A percentile compares a stretch with the other conserved stretches of the same genome.
Evolutionary conservation across 2,113 vertebrate species (phyloP).

Genomic region (Ctenodactylus gundi): DNA sequence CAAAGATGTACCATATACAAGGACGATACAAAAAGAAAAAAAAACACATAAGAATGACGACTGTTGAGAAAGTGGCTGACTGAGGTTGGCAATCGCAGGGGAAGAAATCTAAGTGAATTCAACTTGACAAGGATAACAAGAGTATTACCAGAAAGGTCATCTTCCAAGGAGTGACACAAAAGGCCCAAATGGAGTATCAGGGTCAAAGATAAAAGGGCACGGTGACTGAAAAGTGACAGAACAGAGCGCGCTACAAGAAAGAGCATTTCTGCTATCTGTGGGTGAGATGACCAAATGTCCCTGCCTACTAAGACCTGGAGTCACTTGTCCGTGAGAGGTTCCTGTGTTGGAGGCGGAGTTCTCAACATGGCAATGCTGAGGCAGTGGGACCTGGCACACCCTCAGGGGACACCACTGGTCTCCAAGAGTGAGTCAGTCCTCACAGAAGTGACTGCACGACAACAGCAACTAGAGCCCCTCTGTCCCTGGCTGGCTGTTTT

Average conservation of each 20-base stretch:
- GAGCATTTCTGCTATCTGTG: background rate
- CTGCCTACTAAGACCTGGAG: background rate
- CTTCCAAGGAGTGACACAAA: background rate
- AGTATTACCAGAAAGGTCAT: background rate
- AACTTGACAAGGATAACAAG: background rate
- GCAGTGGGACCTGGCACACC: background rate
- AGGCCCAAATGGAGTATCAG: background rate
- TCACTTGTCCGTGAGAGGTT: background rate
- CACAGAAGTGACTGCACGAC: background rate
- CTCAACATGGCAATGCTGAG: background rate
- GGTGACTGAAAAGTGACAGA: background rate
- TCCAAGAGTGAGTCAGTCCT: background rate
- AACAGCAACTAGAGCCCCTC: background rate
- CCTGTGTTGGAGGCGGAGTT: background rate
- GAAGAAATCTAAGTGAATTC: background rate
- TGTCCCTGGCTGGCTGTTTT: background rate
- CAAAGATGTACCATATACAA: background rate
- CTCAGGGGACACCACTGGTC: background rate
- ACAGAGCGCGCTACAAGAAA: background rate
- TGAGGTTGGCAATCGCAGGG: background rate
- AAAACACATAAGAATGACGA: background rate
- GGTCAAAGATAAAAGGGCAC: background rate
- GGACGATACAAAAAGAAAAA: background rate
- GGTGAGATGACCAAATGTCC: background rate
- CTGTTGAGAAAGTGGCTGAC: background rate